These are phyloP conservation scores for Prochilodus magdalenae DNA, from an alignment of 2,113 vertebrate genomes.

Conservation along the genomic window DNA sequence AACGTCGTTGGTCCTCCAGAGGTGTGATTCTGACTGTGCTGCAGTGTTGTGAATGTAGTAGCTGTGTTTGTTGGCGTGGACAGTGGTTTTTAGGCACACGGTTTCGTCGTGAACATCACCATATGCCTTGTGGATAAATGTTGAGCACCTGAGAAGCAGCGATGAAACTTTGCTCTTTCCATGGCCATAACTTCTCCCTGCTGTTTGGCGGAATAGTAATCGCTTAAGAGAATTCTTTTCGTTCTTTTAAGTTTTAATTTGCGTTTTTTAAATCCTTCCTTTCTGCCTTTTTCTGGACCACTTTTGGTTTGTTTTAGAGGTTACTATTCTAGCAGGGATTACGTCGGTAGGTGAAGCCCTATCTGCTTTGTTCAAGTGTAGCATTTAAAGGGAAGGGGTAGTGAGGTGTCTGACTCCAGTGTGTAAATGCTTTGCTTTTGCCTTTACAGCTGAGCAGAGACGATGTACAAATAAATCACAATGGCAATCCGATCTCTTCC, in stretches of 20 bases:
- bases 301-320: conserved; percentile 45
- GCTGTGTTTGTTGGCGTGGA: conserved; percentile 51
- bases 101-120: conserved; percentile 56
- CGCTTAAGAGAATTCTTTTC: conserved; percentile 50
- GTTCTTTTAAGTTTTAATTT: conserved; percentile 63
- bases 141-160: conserved; percentile 49
- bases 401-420: conserved; percentile 72
- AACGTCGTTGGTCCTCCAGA: conserved; percentile 47
- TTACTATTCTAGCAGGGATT: conserved; percentile 52
- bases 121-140: conserved; percentile 65
- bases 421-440: conserved; percentile 62
- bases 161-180: conserved; percentile 54
- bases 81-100: conserved; percentile 55
- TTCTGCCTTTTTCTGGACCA: conserved; percentile 48
- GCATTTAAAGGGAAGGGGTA: conserved; percentile 50
- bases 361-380: conserved; percentile 54
- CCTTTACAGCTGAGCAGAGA: conserved; percentile 65
- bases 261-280: conserved; percentile 35
- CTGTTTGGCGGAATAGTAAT: conserved; percentile 56
- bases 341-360: conserved; percentile 28
- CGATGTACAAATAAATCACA: conserved; percentile 80
- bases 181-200: conserved; percentile 64
- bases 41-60: conserved; percentile 63
- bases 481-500: conserved; percentile 57
- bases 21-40: conserved; percentile 34